Percentiles rank a stretch among this genome's conserved stretches.
phyloP scores from a whole-genome alignment of 1,140 invertebrate species.

The Ladona fulva region DNA sequence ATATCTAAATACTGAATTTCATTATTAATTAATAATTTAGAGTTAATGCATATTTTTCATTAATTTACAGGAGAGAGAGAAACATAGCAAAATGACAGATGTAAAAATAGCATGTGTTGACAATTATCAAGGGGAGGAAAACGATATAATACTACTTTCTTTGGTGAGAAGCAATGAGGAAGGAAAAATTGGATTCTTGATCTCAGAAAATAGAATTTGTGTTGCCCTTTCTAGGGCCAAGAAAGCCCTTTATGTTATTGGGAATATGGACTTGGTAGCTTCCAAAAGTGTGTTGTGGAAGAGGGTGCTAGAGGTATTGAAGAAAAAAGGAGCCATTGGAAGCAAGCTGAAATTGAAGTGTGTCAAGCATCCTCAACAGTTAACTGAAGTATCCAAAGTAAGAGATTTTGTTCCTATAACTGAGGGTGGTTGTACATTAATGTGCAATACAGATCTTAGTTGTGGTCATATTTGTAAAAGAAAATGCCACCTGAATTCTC shows the following conservation, averaged over 20 bases:
- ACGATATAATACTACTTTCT: constrained; percentile 47
- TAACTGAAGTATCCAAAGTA: constrained; percentile 27
- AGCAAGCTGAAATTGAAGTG: constrained; percentile 30
- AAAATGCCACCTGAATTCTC: constrained; percentile 42
- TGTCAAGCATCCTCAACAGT: constrained; percentile 36
- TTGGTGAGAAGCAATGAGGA: constrained; percentile 42
- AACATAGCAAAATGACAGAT: constrained; percentile 33
- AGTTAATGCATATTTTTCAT: constrained; percentile 45
- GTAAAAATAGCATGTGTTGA: constrained; percentile 34
- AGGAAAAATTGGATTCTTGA: constrained; percentile 43
- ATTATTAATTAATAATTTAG: constrained; percentile 31
- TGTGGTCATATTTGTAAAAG: constrained; percentile 47
- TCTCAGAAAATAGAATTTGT: constrained; percentile 43
- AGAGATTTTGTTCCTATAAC: constrained; percentile 26
- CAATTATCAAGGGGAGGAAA: constrained; percentile 50
- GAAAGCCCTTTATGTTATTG: constrained; percentile 44
- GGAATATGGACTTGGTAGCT: constrained; percentile 41
- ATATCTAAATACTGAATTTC: constrained; percentile 13
- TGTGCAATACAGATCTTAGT: constrained; percentile 27
- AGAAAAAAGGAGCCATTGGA: constrained; percentile 15
- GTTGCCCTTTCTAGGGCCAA: constrained; percentile 49
- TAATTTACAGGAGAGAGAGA: constrained; percentile 36
- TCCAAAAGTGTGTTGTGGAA: constrained; percentile 21
- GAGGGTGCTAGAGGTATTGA: constrained; percentile 16
- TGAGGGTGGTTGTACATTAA: constrained; percentile 30